These are phyloP conservation scores for Micoletzkya japonica DNA, from an alignment of 2,888 invertebrate genomes.

Conservation along the genomic window DNA sequence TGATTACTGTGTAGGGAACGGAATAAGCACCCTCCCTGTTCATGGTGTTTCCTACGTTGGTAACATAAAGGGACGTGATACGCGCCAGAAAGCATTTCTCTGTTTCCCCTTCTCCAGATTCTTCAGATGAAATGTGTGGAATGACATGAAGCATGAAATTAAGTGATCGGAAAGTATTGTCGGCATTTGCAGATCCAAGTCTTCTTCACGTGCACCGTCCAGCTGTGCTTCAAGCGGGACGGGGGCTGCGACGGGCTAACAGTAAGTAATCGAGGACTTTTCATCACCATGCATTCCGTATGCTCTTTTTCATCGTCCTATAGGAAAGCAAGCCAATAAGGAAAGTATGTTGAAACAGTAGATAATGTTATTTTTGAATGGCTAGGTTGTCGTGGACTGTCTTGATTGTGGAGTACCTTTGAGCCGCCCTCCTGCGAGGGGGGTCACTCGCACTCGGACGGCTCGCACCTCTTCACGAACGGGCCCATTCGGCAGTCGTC, in stretches of 20 bases:
- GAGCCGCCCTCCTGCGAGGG: slow-evolving; percentile 11
- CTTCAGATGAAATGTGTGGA: too few species aligned
- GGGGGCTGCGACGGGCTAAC: slow-evolving; percentile 63
- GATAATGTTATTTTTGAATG: not conserved
- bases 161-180: too few species aligned
- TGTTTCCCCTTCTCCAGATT: too few species aligned
- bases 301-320: not conserved
- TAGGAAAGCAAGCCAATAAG: not conserved
- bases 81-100: too few species aligned
- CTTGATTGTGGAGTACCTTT: not conserved
- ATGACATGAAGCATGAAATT: not conserved
- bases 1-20: too few species aligned
- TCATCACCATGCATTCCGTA: not conserved
- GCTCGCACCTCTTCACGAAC: slow-evolving; percentile 3
- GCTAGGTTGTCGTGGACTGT: not conserved
- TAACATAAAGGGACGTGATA: too few species aligned
- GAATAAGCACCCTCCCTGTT: too few species aligned
- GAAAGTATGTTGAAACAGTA: not conserved
- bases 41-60: too few species aligned
- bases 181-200: slow-evolving; percentile 51
- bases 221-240: slow-evolving; percentile 63
- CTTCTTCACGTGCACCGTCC: slow-evolving; percentile 63
- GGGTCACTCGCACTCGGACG: not conserved
- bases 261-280: slow-evolving; percentile 28
- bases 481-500: not conserved